A percentile compares a stretch with the other conserved stretches of the same genome.
These are phyloP conservation scores for Pampusana beccarii DNA, from an alignment of 2,113 vertebrate species.

Conservation along the genomic window DNA sequence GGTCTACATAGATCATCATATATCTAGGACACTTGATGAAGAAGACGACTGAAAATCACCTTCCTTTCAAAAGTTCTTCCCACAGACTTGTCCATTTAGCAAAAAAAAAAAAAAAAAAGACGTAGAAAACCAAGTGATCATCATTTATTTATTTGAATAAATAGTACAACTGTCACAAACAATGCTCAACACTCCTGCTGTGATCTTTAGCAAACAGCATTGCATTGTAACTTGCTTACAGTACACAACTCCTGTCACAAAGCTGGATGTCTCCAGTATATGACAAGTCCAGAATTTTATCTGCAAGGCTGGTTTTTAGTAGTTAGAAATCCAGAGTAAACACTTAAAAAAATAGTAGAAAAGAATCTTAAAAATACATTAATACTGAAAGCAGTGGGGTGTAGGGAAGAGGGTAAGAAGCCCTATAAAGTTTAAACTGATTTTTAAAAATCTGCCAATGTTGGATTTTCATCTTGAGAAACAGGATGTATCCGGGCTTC, in stretches of 20 bases:
- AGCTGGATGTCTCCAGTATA: background rate
- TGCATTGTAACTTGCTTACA: slow-evolving; percentile 54
- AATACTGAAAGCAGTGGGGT: slow-evolving; percentile 18
- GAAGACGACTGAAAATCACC: background rate
- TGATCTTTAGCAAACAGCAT: slow-evolving; percentile 12
- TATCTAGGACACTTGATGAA: background rate
- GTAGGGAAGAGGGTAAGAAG: background rate
- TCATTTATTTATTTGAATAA: slow-evolving; percentile 51
- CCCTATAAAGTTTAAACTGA: background rate
- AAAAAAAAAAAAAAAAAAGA: background rate
- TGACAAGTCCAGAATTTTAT: slow-evolving; percentile 3
- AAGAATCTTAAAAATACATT: slow-evolving; percentile 4
- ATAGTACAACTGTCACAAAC: background rate
- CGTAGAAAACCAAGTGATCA: background rate
- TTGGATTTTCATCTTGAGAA: background rate
- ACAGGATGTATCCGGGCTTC: background rate
- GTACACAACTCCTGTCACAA: slow-evolving; percentile 1
- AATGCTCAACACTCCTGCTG: background rate
- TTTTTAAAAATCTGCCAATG: background rate
- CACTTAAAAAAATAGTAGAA: slow-evolving; percentile 42
- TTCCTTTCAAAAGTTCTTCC: background rate
- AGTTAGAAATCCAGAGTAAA: slow-evolving; percentile 59
- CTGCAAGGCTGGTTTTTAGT: slow-evolving; percentile 22
- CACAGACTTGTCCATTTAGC: no score
- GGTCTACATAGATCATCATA: background rate